These are phyloP conservation scores for Capromys pilorides DNA, from an alignment of 2,797 vertebrate genomes.

Conservation along the genomic window DNA sequence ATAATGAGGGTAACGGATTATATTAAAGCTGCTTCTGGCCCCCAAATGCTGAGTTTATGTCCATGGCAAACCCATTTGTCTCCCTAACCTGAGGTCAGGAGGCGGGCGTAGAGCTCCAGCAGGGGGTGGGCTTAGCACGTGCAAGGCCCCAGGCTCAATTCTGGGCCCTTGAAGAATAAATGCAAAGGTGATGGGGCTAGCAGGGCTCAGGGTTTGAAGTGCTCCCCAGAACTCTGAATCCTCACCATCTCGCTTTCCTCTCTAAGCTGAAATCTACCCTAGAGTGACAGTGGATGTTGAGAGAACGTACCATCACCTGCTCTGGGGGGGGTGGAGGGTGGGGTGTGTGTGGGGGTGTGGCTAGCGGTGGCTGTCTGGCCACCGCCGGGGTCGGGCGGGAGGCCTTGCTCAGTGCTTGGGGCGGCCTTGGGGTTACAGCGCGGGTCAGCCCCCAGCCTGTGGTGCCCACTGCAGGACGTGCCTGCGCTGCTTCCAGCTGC, in stretches of 20 bases:
- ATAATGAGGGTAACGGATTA: background rate
- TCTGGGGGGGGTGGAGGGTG: background rate
- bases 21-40: background rate
- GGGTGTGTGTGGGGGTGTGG: background rate
- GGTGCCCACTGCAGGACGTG: accelerated
- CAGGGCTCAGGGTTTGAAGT: background rate
- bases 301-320: background rate
- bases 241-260: background rate
- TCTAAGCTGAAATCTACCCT: background rate
- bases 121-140: background rate
- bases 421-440: background rate
- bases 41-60: background rate
- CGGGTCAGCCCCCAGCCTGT: background rate
- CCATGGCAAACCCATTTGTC: background rate
- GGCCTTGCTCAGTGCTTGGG: background rate
- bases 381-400: background rate
- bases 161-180: background rate
- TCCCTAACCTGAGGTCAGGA: background rate
- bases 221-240: too few species aligned
- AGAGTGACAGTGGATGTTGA: background rate
- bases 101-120: background rate
- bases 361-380: background rate
- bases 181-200: background rate
- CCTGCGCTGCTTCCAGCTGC: background rate
- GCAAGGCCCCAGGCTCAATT: background rate